Base-by-base conservation (phyloP, 2,888 invertebrate species). In the Automeris io region DNA sequence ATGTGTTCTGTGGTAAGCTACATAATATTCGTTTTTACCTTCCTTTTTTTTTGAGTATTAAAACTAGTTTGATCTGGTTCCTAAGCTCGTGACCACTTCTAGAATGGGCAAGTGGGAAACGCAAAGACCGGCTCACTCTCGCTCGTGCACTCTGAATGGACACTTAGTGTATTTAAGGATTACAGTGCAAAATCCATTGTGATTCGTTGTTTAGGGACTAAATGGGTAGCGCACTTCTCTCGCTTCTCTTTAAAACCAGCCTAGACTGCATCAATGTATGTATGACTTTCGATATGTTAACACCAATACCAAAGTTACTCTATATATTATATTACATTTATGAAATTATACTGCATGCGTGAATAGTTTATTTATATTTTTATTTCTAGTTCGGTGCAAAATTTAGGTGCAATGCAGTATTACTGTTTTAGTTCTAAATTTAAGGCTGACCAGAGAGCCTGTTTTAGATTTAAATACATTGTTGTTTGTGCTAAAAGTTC, bases 291-390 rank as follows among this genome's bases (percentile, higher is more conserved):
- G 51, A 66, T 57, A 60, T 55, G 51, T 56, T 70, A 70, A 78
- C 78, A 80, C 72, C 74, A 75, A 83, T 82, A 83, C 85, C 85
- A 85, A 85, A 85, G 85, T 74, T 81, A 74, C 71, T 70, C 61
- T 67, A 61, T 70, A 65, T 43, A 59, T 59, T 54, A 65, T 61
- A 63, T 58, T 58, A 61, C 59, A 57, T 54, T 49, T 55, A 61
- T 40, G 49, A 49, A 47, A 42, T 49, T 68, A n/a, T n/a, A 70
- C 70, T 76, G 74, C 72, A 68, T 61, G 57, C 57, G 51, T 52
- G 43, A 42, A 44, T 55, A 60, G 56, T 66, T 65, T 60, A 56
- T 61, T 54, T 67, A 61, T 61, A 53, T 47, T 42, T 49, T 57
- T 63, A 57, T 50, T 54, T 61, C 57, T 58, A 51, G 58, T 62